Evolutionary conservation across 1,140 invertebrate species (phyloP), one percentile per base, ranked within the genome.

Genomic region (Papilio dardanus): DNA sequence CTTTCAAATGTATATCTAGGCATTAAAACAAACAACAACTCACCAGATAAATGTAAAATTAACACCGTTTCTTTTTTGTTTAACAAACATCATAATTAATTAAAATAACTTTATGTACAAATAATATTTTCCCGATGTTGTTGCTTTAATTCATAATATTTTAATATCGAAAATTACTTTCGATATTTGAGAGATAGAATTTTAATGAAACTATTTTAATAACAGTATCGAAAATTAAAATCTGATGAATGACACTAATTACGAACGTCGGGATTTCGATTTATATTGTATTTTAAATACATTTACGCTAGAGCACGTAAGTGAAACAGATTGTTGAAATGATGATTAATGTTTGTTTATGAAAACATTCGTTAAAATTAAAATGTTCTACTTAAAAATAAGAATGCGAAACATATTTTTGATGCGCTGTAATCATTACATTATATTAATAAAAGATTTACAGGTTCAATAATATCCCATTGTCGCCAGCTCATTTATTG

Each of bases 161-260:
- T 62, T 28, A 62, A 28, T 14, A 62, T 30, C 54, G 65, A 66
- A n/a, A 66, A 66, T 67, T 33, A 31, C 30, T 33, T 19, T 35
- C 65, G 30, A 19, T 35, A 35, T 33, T 35, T 16, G 31, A 19
- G 65, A 67, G 30, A 67, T 67, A 67, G n/a, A 58, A 67, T 35
- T 7, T 67, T 67, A 67, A 67, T 67, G 16, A 35, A 67, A 67
- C 66, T 68, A 37, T 68, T 68, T 68, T 37, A 68, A 68, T 68
- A 37, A 37, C 21, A 19, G 33, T 68, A 68, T 68, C 66, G 66
- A 68, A 68, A 68, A 68, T 68, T 33, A 68, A 68, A 68, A 68
- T 68, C 33, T 69, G 67, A 69, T 40, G 67, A 69, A 69, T 69
- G 67, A 69, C 67, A 69, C 35, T 69, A 69, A 69, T 69, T 69